phyloP scores from a whole-genome alignment of 2,113 vertebrate genomes.

The Micromys minutus region DNA sequence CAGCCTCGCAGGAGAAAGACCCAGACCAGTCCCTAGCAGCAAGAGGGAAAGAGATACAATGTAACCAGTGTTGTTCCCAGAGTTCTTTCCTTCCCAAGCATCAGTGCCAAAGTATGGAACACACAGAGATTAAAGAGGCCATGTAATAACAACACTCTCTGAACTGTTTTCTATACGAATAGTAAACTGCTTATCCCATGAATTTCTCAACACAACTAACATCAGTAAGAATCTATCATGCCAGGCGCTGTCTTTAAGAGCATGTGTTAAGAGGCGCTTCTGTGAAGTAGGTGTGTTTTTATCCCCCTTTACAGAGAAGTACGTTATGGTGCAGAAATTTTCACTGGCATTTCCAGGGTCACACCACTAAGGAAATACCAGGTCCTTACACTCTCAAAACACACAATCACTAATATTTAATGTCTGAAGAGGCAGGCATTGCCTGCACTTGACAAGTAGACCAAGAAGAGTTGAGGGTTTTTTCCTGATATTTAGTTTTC shows the following conservation, averaged over 20 bases:
- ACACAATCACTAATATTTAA: background rate
- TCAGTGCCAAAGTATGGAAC: slow-evolving; percentile 23
- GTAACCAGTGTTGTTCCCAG: background rate
- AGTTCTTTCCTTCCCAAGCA: background rate
- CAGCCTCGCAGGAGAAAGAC: background rate
- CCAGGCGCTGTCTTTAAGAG: background rate
- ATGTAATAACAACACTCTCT: background rate
- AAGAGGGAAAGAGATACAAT: background rate
- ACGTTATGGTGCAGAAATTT: background rate
- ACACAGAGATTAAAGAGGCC: background rate
- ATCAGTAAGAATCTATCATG: background rate
- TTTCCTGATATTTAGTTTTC: slow-evolving; percentile 30
- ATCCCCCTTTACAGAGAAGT: slow-evolving; percentile 41
- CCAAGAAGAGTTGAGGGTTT: background rate
- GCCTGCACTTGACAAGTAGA: background rate
- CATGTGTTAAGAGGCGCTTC: background rate
- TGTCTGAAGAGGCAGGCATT: background rate
- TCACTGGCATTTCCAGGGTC: background rate
- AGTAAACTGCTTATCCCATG: background rate
- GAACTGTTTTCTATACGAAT: background rate
- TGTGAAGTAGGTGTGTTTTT: slow-evolving; percentile 2
- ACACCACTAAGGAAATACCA: background rate
- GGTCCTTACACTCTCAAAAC: background rate
- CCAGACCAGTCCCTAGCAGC: background rate
- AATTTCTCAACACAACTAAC: slow-evolving; percentile 50